phyloP scores from a whole-genome alignment of 2,113 vertebrate species.

The Atractosteus spatula region DNA sequence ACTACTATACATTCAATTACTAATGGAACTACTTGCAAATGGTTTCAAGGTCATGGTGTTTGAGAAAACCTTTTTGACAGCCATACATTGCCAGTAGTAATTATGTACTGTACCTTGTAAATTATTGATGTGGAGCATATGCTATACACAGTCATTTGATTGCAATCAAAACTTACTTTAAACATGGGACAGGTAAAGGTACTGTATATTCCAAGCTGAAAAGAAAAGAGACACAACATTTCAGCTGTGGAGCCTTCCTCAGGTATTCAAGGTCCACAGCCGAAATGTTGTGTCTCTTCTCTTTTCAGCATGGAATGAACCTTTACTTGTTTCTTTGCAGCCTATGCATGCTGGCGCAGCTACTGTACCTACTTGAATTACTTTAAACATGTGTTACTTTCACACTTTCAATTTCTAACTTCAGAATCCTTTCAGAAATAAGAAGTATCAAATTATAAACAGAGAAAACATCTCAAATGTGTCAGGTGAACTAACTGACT shows the following conservation, averaged over 20 bases:
- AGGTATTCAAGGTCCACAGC: no score
- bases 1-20: slow-evolving; percentile 28
- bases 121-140: slow-evolving; percentile 45
- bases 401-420: slow-evolving; percentile 51
- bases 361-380: background rate
- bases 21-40: slow-evolving; percentile 22
- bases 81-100: slow-evolving; percentile 45
- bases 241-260: no score
- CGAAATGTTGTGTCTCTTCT: no score
- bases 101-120: slow-evolving; percentile 41
- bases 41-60: no score
- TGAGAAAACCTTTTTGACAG: slow-evolving; percentile 29
- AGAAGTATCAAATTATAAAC: slow-evolving; percentile 34
- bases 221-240: no score
- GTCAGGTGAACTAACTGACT: slow-evolving; percentile 45
- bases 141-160: slow-evolving; percentile 39
- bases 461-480: slow-evolving; percentile 41
- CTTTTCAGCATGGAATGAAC: no score
- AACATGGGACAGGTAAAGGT: background rate
- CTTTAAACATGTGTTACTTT: slow-evolving; percentile 41
- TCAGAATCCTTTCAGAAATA: slow-evolving; percentile 39
- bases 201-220: no score
- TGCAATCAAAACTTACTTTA: slow-evolving; percentile 34
- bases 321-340: no score
- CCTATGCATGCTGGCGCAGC: no score